A percentile compares a stretch with the other conserved stretches of the same genome.
Evolutionary conservation across 1,140 invertebrate genomes (phyloP).

Genomic region (Triops longicaudatus): DNA sequence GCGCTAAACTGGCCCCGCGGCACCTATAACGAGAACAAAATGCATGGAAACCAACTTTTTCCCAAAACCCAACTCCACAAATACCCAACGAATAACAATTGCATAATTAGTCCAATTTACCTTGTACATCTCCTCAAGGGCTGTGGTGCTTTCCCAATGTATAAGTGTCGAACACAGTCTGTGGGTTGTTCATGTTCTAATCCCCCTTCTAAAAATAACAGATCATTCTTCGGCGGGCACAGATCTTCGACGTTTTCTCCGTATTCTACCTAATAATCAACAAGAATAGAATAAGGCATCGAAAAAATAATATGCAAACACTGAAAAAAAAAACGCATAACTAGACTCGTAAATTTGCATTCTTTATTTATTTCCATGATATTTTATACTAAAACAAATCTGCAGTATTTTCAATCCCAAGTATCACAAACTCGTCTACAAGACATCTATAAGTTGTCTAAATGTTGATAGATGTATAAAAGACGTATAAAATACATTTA

Average conservation of each 20-base stretch:
- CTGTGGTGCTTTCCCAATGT: constrained; percentile 22
- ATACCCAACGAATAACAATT: not conserved
- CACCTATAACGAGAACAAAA: not conserved
- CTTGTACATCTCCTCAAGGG: constrained; percentile 17
- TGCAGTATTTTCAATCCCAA: too few species aligned
- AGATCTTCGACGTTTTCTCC: constrained; percentile 19
- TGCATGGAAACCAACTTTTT: not conserved
- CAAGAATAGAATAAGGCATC: not conserved
- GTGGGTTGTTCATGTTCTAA: not conserved
- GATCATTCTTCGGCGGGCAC: constrained; percentile 17
- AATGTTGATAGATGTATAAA: too few species aligned
- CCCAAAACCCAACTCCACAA: not conserved
- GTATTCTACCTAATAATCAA: constrained; percentile 20
- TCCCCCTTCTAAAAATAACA: constrained; percentile 11
- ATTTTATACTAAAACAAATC: too few species aligned
- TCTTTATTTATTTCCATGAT: too few species aligned
- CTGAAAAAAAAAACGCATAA: too few species aligned
- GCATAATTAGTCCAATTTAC: not conserved
- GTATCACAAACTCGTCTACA: too few species aligned
- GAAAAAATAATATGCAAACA: not conserved
- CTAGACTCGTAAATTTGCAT: too few species aligned
- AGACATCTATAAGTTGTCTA: too few species aligned
- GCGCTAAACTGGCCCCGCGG: not conserved
- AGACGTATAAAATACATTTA: too few species aligned
- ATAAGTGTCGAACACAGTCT: constrained; percentile 25